Conservation (phyloP, 2,113 vertebrate species). For the Serilophus lunatus region DNA sequence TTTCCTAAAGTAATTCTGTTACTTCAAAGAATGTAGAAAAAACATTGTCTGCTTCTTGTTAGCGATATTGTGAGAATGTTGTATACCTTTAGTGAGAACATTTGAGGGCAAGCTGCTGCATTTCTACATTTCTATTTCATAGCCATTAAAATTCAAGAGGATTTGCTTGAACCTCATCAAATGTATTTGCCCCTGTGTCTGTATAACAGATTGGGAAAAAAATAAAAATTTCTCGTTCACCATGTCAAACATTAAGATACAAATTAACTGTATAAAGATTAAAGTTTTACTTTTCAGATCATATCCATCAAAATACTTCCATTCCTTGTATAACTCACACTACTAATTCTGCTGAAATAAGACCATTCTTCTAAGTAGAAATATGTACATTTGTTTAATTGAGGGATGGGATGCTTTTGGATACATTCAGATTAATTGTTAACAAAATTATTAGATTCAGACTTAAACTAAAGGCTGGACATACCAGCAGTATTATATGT, state of each 20-base stretch:
- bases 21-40: slow-evolving; percentile 8
- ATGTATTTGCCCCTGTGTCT: not conserved
- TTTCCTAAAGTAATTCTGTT: not conserved
- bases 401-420: not conserved
- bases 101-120: not conserved
- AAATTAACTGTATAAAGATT: not conserved
- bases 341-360: not conserved
- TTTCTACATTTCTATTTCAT: not conserved
- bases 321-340: not conserved
- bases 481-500: not conserved
- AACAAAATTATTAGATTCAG: not conserved
- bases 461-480: not conserved
- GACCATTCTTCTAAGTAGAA: not conserved
- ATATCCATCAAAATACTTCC: not conserved
- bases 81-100: not conserved
- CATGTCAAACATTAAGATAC: not conserved
- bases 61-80: not conserved
- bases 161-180: not conserved
- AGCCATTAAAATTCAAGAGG: not conserved
- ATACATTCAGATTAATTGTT: not conserved
- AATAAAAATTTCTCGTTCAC: not conserved
- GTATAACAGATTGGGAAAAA: not conserved
- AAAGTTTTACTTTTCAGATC: not conserved
- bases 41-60: not conserved
- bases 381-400: not conserved